A percentile compares a stretch with the other conserved stretches of the same genome.
These are phyloP conservation scores for Sternarchorhynchus goeldii DNA, from an alignment of 2,797 vertebrate species.

Conservation along the genomic window DNA sequence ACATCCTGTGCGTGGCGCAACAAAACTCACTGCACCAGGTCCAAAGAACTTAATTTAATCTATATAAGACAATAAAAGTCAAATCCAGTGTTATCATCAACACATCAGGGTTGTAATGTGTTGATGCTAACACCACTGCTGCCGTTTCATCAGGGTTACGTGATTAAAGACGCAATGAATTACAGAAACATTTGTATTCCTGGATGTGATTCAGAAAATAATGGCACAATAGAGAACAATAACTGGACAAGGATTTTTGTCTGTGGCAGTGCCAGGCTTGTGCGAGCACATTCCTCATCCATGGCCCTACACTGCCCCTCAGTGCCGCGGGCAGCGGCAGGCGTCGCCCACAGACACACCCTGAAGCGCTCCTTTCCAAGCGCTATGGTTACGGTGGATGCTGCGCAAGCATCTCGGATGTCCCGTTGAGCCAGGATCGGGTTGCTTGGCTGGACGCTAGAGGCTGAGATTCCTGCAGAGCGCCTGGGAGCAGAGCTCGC, in stretches of 20 bases:
- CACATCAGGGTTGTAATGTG: not conserved
- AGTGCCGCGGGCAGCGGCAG: constrained; percentile 14
- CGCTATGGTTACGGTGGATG: constrained; percentile 34
- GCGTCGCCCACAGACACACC: constrained; percentile 24
- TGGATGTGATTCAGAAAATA: not conserved
- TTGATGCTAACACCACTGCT: too few species aligned
- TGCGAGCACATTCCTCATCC: constrained; percentile 20
- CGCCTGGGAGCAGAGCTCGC: constrained; percentile 25
- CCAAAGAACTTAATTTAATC: not conserved
- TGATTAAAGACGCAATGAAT: too few species aligned
- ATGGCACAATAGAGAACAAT: too few species aligned
- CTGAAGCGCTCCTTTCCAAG: constrained; percentile 22
- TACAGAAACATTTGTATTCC: not conserved
- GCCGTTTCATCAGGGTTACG: too few species aligned
- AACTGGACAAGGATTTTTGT: too few species aligned
- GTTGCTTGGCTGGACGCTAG: constrained; percentile 40
- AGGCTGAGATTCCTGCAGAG: constrained; percentile 47
- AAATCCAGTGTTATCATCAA: constrained; percentile 12
- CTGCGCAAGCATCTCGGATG: constrained; percentile 33
- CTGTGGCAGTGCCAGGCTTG: not conserved
- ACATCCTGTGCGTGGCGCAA: not conserved
- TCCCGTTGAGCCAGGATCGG: constrained; percentile 47
- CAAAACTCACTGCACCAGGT: not conserved
- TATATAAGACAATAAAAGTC: constrained; percentile 12
- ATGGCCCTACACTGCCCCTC: constrained; percentile 13